Percentiles rank a stretch among this genome's conserved stretches.
Conservation (phyloP, 2,888 invertebrate genomes). For the Corbicula japonica region DNA sequence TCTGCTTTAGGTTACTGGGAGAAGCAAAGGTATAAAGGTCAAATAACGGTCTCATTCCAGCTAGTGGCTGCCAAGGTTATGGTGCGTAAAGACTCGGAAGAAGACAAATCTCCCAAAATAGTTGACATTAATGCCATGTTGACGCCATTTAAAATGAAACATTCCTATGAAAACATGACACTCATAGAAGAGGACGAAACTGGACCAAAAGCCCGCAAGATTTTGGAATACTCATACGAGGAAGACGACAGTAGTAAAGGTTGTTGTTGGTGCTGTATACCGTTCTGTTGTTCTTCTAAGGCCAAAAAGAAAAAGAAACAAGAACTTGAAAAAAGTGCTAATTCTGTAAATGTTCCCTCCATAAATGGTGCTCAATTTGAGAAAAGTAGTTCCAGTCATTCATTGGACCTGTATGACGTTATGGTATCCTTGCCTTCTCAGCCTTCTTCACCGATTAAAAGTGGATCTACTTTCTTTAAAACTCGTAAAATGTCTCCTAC, state of each 20-base stretch:
- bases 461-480: conserved; percentile 67
- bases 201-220: conserved; percentile 66
- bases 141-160: conserved; percentile 73
- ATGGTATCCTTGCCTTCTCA: conserved; percentile 67
- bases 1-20: conserved; percentile 83
- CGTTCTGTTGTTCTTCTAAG: conserved; percentile 48
- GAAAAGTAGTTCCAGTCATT: conserved; percentile 41
- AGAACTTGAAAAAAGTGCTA: conserved; percentile 45
- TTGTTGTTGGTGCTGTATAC: conserved; percentile 60
- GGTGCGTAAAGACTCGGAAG: conserved; percentile 74
- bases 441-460: conserved; percentile 65
- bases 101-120: conserved; percentile 68
- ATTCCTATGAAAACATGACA: conserved; percentile 81
- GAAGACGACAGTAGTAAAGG: conserved; percentile 66
- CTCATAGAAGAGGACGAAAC: conserved; percentile 69
- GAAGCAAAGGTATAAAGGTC: conserved; percentile 82
- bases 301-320: conserved; percentile 36
- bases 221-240: conserved; percentile 73
- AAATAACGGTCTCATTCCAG: conserved; percentile 80
- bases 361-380: conserved; percentile 59
- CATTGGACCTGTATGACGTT: conserved; percentile 57
- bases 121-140: conserved; percentile 69
- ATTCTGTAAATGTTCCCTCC: conserved; percentile 33
- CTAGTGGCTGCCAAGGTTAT: conserved; percentile 79
- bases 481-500: conserved; percentile 53